Conservation (phyloP, 2,113 vertebrate species). For the Podarcis muralis region DNA sequence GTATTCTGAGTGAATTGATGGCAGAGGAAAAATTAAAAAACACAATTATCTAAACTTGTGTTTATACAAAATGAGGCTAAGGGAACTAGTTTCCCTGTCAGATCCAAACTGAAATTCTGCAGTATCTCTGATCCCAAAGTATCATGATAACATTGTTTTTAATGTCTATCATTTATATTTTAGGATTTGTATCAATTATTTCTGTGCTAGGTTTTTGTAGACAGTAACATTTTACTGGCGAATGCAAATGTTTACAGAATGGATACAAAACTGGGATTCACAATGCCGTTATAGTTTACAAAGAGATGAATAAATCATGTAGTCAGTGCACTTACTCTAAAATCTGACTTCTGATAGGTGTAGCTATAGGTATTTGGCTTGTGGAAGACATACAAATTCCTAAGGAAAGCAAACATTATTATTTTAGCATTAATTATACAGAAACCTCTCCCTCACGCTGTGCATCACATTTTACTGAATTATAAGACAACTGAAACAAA, state of each 20-base stretch:
- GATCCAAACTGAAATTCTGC: too few relatives aligned
- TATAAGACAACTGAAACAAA: not conserved
- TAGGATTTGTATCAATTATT: not conserved
- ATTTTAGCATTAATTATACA: not conserved
- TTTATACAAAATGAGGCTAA: too few relatives aligned
- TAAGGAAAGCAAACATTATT: constrained; percentile 53
- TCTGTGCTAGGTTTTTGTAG: constrained; percentile 8
- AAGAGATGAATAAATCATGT: not conserved
- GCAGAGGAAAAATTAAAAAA: too few relatives aligned
- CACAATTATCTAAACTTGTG: too few relatives aligned
- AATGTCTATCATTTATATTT: not conserved
- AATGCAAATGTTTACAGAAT: not conserved
- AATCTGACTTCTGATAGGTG: constrained; percentile 77
- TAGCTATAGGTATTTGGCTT: constrained; percentile 79
- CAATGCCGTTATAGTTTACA: not conserved
- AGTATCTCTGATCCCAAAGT: not conserved
- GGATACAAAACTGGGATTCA: constrained; percentile 2
- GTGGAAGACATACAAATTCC: constrained; percentile 85
- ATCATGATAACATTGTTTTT: constrained; percentile 7
- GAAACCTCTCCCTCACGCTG: not conserved
- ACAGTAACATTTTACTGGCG: not conserved
- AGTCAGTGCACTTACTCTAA: constrained; percentile 77
- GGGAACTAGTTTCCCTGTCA: too few relatives aligned
- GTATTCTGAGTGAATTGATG: too few relatives aligned
- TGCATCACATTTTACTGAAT: not conserved